Percentiles rank a stretch among this genome's conserved stretches.
phyloP scores from a whole-genome alignment of 2,797 vertebrate genomes.

The Martes flavigula region DNA sequence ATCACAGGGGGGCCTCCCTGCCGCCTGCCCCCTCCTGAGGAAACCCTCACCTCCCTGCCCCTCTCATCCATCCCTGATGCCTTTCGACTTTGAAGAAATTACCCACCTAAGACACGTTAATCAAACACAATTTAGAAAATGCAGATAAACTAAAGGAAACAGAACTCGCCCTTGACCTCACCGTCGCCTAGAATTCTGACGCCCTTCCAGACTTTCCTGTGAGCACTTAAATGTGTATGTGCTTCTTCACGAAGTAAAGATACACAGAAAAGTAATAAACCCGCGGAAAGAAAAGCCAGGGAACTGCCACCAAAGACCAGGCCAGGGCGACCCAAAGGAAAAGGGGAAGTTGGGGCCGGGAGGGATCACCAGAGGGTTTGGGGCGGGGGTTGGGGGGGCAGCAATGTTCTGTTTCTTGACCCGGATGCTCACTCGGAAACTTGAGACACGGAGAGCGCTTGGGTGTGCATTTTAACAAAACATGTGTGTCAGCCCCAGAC shows the following conservation, averaged over 20 bases:
- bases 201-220: not conserved
- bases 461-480: not conserved
- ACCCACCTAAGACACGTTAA: rapidly evolving
- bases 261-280: not conserved
- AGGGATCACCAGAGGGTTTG: not conserved
- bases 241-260: not conserved
- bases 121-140: not conserved
- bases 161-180: not conserved
- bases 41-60: not conserved
- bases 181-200: not conserved
- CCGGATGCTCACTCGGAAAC: not conserved
- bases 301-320: not conserved
- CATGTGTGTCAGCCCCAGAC: rapidly evolving
- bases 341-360: not conserved
- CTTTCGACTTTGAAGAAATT: not conserved
- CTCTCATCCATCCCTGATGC: not conserved
- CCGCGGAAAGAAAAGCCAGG: not conserved
- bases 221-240: rapidly evolving
- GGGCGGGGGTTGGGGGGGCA: no score
- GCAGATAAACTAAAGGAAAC: not conserved
- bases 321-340: not conserved
- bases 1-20: not conserved
- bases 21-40: rapidly evolving
- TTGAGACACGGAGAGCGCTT: not conserved
- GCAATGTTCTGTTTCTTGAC: no score